A percentile compares a stretch with the other conserved stretches of the same genome.
Conservation (phyloP, 2,888 invertebrate genomes). For the Caenorhabditis afra region DNA sequence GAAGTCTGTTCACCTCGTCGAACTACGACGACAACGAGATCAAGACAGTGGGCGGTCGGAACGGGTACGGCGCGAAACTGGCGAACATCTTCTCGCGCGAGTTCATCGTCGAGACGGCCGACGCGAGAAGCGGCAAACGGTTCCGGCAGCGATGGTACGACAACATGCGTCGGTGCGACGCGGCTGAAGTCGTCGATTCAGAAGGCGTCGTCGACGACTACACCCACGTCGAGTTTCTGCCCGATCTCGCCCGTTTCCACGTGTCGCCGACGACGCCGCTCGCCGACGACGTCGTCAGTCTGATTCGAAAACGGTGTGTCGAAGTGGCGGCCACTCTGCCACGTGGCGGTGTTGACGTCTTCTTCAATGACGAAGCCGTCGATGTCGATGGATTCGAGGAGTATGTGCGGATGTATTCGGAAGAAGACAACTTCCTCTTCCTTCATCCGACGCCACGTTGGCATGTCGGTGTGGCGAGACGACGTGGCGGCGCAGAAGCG, state of each 20-base stretch:
- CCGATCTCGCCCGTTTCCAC: constrained; percentile 93
- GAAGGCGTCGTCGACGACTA: constrained; percentile 25
- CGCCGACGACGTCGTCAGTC: constrained; percentile 86
- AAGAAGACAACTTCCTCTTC: constrained; percentile 82
- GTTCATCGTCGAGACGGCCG: constrained; percentile 91
- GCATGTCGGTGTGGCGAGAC: constrained; percentile 91
- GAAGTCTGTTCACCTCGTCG: constrained; percentile 95
- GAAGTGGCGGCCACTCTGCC: constrained; percentile 92
- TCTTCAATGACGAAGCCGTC: constrained; percentile 86
- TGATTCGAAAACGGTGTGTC: constrained; percentile 87
- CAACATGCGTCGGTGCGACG: constrained; percentile 57
- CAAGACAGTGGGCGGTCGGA: constrained; percentile 90
- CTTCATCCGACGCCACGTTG: constrained; percentile 86
- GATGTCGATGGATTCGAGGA: constrained; percentile 91
- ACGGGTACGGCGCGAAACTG: constrained; percentile 98
- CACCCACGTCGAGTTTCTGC: constrained; percentile 87
- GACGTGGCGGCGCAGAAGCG: not conserved
- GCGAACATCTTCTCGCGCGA: constrained; percentile 98
- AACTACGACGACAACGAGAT: constrained; percentile 98
- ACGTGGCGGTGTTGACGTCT: constrained; percentile 90
- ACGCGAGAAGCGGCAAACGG: constrained; percentile 23
- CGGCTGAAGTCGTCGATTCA: constrained; percentile 22
- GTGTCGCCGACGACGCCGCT: constrained; percentile 86
- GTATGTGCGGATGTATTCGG: constrained; percentile 92
- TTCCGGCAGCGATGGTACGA: constrained; percentile 63